phyloP scores from a whole-genome alignment of 2,888 invertebrate genomes.

The Aricia artaxerxes region DNA sequence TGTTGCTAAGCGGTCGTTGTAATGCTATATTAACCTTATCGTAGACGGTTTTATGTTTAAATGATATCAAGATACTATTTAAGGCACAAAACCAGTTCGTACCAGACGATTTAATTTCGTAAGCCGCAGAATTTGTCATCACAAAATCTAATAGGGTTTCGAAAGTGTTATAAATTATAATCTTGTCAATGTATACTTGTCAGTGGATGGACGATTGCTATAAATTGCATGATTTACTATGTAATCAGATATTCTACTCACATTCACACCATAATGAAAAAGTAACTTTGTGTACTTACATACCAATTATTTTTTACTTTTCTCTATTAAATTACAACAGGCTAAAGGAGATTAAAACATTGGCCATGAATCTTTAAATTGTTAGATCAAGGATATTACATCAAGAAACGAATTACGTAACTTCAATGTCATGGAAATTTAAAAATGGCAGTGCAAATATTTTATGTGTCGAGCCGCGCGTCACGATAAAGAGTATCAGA shows the following conservation, averaged over 20 bases:
- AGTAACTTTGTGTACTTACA: neutral
- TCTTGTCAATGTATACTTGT: neutral
- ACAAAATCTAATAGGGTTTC: neutral
- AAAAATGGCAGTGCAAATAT: slow-evolving; percentile 13
- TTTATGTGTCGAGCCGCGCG: neutral
- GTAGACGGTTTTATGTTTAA: slow-evolving; percentile 1
- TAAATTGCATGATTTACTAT: slow-evolving; percentile 18
- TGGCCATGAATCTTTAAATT: neutral
- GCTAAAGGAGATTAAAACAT: neutral
- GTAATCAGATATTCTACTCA: neutral
- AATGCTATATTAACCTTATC: neutral
- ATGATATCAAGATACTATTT: neutral
- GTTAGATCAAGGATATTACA: neutral
- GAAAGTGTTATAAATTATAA: neutral
- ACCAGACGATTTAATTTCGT: neutral
- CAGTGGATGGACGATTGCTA: slow-evolving; percentile 6
- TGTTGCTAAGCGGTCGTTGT: neutral
- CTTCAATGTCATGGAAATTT: slow-evolving; percentile 18
- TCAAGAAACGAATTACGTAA: neutral
- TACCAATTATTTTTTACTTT: neutral
- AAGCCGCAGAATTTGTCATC: neutral
- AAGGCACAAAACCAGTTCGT: neutral
- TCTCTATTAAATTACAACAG: neutral
- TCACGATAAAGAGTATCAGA: neutral
- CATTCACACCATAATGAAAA: neutral